Base-by-base conservation (phyloP, 2,113 vertebrate genomes). In the Ameiurus melas region DNA sequence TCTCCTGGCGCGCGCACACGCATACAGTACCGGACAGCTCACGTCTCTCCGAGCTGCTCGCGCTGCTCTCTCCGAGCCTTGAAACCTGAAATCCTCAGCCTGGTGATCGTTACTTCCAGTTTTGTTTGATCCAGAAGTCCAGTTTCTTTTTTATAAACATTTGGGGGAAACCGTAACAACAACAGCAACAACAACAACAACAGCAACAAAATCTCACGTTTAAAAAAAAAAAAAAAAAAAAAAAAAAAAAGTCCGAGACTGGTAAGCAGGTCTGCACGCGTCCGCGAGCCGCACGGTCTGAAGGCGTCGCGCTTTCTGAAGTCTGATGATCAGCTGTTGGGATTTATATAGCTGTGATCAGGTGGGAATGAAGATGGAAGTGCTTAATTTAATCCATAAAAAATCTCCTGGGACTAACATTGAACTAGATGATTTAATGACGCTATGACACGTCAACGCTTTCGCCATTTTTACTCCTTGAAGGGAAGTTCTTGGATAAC, bases 341-440 rank as follows among this genome's bases (percentile, higher is more conserved):
- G 94, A 91, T 95, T 96, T 96, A 96, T 96, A 96, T 92, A 90
- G 93, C 90, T 85, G 92, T 90, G 92, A 93, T 93, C 92, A 93
- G 93, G 94, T 92, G 94, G 94, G 93, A 92, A 93, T 93, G 93
- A 92, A 91, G 93, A 94, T 92, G 90, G 92, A 93, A 93, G 93
- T 92, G 94, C 94, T 94, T 95, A 93, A 95, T 96, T 95, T 94
- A 95, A 96, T 95, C 95, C 96, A 95, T 95, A 86, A 92, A 94
- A 93, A 91, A 91, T 93, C 95, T 95, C 94, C 89, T 91, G 95
- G 95, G 95, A 96, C 92, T 93, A 91, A 93, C 93, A 90, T 92
- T 88, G 93, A 92, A 92, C 91, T 90, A 85, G 90, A 91, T 91
- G 93, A 93, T 93, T 94, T 95, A 95, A 95, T 95, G 88, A 91